phyloP scores from a whole-genome alignment of 1,140 invertebrate species.

The Acromyrmex charruanus region DNA sequence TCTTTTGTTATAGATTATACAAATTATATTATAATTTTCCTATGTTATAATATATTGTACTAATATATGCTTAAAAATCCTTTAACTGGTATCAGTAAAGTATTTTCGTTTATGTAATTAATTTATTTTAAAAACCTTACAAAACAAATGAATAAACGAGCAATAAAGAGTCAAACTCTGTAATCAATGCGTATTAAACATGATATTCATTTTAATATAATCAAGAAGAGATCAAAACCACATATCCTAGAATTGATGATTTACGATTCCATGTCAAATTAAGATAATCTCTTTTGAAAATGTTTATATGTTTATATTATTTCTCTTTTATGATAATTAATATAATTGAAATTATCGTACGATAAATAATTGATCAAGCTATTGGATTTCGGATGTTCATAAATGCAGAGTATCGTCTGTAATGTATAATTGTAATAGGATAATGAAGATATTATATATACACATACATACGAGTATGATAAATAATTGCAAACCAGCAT shows the following conservation, averaged over 20 bases:
- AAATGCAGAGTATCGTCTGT: conserved; percentile 1
- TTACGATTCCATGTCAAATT: neutral
- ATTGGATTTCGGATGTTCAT: conserved; percentile 14
- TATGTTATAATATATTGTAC: neutral
- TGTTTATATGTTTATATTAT: neutral
- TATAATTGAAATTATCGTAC: conserved; percentile 23
- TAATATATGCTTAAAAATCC: neutral
- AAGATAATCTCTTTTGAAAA: conserved; percentile 1
- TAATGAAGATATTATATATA: conserved; percentile 23
- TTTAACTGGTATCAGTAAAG: neutral
- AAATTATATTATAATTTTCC: neutral
- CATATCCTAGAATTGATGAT: neutral
- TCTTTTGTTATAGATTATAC: neutral
- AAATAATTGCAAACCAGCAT: conserved; percentile 21
- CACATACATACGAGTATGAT: neutral
- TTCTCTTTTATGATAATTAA: neutral
- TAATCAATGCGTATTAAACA: no score
- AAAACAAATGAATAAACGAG: no score
- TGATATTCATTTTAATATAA: no score
- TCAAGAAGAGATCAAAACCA: neutral
- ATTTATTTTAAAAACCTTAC: neutral
- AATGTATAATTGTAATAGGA: conserved; percentile 41
- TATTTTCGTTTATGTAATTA: neutral
- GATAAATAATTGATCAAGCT: conserved; percentile 28
- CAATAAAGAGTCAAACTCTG: no score